Percentiles rank a stretch among this genome's conserved stretches.
Evolutionary conservation across 2,113 vertebrate species (phyloP).

Genomic region (Hassar affinis): DNA sequence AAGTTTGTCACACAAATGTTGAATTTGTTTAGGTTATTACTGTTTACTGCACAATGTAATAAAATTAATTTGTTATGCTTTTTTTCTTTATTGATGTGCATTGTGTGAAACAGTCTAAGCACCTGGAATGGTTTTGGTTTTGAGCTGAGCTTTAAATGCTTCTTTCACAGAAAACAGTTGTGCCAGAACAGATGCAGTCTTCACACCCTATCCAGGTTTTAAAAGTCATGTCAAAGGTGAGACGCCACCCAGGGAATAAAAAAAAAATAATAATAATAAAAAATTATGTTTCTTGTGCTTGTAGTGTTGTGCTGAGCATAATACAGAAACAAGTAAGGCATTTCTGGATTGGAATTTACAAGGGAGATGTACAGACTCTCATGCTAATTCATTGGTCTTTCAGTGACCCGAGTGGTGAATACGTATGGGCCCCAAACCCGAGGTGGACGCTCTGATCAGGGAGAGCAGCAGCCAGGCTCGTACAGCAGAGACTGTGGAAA

Average conservation of each 20-base stretch:
- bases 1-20: too few relatives aligned
- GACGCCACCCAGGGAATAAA: neutral
- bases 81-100: slow-evolving; percentile 19
- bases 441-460: slow-evolving; percentile 69
- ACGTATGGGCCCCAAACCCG: slow-evolving; percentile 92
- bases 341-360: neutral
- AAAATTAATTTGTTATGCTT: too few relatives aligned
- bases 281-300: neutral
- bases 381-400: slow-evolving; percentile 13
- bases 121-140: neutral
- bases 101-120: neutral
- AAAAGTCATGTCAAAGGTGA: slow-evolving; percentile 97
- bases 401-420: slow-evolving; percentile 94
- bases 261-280: too few relatives aligned
- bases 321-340: neutral
- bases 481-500: slow-evolving; percentile 83
- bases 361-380: neutral
- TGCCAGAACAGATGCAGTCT: slow-evolving; percentile 96
- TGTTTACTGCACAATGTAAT: too few relatives aligned
- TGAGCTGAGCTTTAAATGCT: slow-evolving; percentile 8
- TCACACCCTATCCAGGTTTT: slow-evolving; percentile 95
- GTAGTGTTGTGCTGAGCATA: neutral
- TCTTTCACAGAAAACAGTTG: slow-evolving; percentile 89
- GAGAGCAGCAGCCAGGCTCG: slow-evolving; percentile 71
- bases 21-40: too few relatives aligned